phyloP scores from a whole-genome alignment of 2,888 invertebrate species.

The Taenaris catops region DNA sequence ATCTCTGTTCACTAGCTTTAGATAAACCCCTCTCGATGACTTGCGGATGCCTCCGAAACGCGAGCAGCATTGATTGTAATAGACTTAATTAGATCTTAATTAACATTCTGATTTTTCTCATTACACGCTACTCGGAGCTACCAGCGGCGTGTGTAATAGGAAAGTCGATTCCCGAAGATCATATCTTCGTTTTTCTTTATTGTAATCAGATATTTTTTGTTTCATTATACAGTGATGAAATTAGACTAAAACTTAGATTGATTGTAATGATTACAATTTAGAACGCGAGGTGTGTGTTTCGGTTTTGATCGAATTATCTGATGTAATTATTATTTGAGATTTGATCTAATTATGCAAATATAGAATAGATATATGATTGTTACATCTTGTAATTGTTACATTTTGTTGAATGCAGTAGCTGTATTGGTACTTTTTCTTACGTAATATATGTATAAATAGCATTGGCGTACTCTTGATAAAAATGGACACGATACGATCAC shows the following conservation, averaged over 20 bases:
- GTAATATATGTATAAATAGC: too few relatives aligned
- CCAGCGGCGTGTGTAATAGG: conserved; percentile 63
- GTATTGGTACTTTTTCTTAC: too few relatives aligned
- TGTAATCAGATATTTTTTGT: conserved; percentile 44
- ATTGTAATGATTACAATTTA: conserved; percentile 31
- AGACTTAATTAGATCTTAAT: conserved; percentile 79
- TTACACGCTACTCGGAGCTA: conserved; percentile 75
- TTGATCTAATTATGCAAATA: conserved; percentile 22
- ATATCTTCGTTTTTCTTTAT: conserved; percentile 64
- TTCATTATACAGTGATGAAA: conserved; percentile 44
- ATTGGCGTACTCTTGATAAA: too few relatives aligned
- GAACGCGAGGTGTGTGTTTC: conserved; percentile 18
- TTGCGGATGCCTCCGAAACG: conserved; percentile 72
- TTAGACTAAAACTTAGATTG: conserved; percentile 46
- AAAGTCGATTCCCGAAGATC: conserved; percentile 61
- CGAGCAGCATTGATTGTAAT: conserved; percentile 78
- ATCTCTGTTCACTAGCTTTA: conserved; percentile 42
- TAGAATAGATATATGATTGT: conserved; percentile 3
- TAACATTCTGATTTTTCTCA: conserved; percentile 77
- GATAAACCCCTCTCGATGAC: conserved; percentile 61
- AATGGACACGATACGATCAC: too few relatives aligned
- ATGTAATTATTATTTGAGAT: conserved; percentile 16
- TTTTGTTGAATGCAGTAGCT: too few relatives aligned
- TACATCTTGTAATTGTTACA: neutral
- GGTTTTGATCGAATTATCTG: conserved; percentile 20